phyloP scores from a whole-genome alignment of 2,113 vertebrate species.

The Corydoras sp. region DNA sequence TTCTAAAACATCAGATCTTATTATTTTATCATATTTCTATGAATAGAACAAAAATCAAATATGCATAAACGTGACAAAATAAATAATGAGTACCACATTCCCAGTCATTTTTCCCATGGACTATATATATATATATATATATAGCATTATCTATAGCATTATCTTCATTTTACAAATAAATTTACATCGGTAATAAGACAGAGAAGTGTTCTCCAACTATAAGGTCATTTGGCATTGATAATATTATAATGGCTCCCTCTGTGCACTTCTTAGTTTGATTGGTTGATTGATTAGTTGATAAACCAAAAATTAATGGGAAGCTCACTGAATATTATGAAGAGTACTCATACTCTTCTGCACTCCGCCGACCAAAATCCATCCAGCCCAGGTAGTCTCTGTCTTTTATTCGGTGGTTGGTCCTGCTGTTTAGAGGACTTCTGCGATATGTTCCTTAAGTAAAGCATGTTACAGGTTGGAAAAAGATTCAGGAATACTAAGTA shows the following conservation, averaged over 20 bases:
- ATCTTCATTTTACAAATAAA: conserved; percentile 62
- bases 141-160: conserved; percentile 52
- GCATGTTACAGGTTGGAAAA: no score
- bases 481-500: no score
- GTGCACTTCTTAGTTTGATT: conserved; percentile 46
- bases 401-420: conserved; percentile 84
- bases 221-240: conserved; percentile 50
- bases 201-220: conserved; percentile 54
- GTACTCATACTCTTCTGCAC: conserved; percentile 88
- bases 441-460: conserved; percentile 27
- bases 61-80: conserved; percentile 28
- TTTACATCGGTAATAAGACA: conserved; percentile 60
- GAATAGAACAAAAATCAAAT: conserved; percentile 15
- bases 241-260: conserved; percentile 46
- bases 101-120: conserved; percentile 38
- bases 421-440: conserved; percentile 71
- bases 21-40: conserved; percentile 7
- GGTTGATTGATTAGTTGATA: conserved; percentile 20
- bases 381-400: conserved; percentile 96
- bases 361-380: conserved; percentile 97
- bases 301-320: background rate
- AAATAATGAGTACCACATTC: conserved; percentile 48
- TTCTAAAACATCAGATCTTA: conserved; percentile 25
- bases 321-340: conserved; percentile 66
- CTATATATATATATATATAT: conserved; percentile 47